Conservation (phyloP, 2,797 vertebrate species). For the Ceyx erithaca region DNA sequence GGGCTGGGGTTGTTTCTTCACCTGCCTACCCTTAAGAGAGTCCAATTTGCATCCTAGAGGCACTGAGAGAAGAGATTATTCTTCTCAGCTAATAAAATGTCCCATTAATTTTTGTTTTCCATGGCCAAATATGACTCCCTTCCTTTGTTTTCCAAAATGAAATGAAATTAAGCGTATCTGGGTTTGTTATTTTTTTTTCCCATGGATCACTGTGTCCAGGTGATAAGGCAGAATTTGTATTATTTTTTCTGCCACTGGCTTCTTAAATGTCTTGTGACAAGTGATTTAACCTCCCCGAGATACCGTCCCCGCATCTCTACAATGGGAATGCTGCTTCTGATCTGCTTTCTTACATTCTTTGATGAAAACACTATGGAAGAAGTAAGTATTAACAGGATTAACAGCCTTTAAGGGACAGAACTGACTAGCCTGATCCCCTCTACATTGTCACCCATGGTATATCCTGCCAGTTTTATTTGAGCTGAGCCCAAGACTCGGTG, state of each 20-base stretch:
- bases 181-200: not conserved
- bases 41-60: not conserved
- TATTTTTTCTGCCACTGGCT: not conserved
- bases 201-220: not conserved
- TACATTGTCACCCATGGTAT: not conserved
- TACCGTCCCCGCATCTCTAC: not conserved
- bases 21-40: not conserved
- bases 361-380: not conserved
- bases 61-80: not conserved
- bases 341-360: slow-evolving; percentile 2
- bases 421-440: not conserved
- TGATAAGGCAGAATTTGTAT: not conserved
- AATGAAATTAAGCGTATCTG: not conserved
- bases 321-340: not conserved
- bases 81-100: not conserved
- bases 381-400: not conserved
- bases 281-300: not conserved
- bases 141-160: not conserved
- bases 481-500: not conserved
- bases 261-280: not conserved
- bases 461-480: not conserved
- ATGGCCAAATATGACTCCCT: not conserved
- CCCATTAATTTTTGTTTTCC: not conserved
- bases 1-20: not conserved
- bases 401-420: not conserved